phyloP scores from a whole-genome alignment of 2,113 vertebrate species.

The Podilymbus podiceps region DNA sequence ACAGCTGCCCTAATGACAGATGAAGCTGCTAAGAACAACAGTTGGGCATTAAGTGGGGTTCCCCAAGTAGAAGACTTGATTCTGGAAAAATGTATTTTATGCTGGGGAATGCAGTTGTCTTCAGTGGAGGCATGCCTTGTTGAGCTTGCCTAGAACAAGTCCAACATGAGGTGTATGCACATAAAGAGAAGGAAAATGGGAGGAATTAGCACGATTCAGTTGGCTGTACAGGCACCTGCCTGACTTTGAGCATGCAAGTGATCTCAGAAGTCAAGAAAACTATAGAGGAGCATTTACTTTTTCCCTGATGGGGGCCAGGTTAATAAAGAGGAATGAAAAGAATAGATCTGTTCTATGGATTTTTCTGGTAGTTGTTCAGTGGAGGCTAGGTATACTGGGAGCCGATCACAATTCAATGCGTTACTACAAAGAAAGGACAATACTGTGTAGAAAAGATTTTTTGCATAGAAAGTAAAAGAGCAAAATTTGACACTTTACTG shows the following conservation, averaged over 20 bases:
- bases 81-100: neutral
- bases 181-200: neutral
- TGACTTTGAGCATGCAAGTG: neutral
- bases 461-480: neutral
- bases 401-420: neutral
- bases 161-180: neutral
- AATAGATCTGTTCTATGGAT: neutral
- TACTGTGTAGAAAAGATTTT: neutral
- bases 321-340: neutral
- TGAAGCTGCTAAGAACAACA: neutral
- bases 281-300: neutral
- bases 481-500: neutral
- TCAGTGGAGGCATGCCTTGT: neutral
- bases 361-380: neutral
- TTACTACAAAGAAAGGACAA: neutral
- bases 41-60: neutral
- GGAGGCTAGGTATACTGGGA: neutral
- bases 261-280: neutral
- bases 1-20: neutral
- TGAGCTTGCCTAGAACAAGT: neutral
- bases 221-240: neutral
- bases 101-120: neutral
- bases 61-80: fast-evolving
- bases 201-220: neutral
- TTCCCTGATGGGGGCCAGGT: neutral